Percentiles rank a stretch among this genome's conserved stretches.
These are phyloP conservation scores for Mustela erminea DNA, from an alignment of 2,797 vertebrate genomes.

Conservation along the genomic window DNA sequence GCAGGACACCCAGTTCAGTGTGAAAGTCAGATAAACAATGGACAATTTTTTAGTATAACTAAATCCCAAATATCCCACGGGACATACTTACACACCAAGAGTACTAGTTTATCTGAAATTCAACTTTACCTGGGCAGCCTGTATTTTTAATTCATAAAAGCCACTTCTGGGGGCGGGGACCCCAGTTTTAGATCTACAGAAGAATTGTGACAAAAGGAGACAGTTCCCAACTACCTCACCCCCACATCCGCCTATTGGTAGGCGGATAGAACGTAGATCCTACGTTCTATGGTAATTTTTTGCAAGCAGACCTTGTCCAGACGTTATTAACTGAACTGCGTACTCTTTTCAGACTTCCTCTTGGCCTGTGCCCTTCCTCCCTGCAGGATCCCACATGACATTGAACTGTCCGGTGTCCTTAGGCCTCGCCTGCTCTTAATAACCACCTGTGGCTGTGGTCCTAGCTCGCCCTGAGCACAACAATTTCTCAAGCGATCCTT, in stretches of 20 bases:
- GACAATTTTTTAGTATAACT: not conserved
- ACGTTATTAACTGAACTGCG: not conserved
- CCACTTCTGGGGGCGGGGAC: not conserved
- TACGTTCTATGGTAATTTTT: not conserved
- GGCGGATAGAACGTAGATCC: not conserved
- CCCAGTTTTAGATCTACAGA: not conserved
- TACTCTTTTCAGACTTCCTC: not conserved
- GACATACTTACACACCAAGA: not conserved
- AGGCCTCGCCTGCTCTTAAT: not conserved
- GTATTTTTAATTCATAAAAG: not conserved
- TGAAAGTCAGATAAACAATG: not conserved
- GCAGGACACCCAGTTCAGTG: not conserved
- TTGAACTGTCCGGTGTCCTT: not conserved
- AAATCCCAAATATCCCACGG: not conserved
- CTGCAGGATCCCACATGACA: not conserved
- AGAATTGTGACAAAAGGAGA: not conserved
- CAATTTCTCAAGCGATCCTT: not conserved
- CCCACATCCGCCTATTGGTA: too few species aligned
- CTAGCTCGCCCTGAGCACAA: not conserved
- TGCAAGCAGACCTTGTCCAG: not conserved
- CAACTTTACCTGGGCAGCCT: not conserved
- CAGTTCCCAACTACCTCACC: not conserved
- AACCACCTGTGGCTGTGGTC: not conserved
- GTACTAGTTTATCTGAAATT: not conserved
- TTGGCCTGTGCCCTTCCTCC: not conserved